Conservation (phyloP, 1,140 invertebrate genomes). For the Drosophila navojoa region DNA sequence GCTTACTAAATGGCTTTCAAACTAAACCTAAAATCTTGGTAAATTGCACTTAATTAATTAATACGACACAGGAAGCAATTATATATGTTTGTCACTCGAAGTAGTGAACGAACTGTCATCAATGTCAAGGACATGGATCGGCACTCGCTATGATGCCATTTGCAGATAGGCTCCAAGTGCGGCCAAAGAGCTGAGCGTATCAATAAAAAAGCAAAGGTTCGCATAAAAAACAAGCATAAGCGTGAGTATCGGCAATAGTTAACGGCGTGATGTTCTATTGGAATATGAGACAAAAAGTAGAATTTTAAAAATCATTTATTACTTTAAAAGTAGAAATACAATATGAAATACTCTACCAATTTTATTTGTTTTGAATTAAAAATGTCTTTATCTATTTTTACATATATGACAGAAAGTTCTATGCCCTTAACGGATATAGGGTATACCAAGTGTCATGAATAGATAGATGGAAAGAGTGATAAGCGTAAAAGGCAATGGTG, state of each 20-base stretch:
- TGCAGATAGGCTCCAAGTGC: conserved; percentile 4
- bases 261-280: not conserved
- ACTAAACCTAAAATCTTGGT: not conserved
- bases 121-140: conserved; percentile 58
- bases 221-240: not conserved
- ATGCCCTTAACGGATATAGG: not conserved
- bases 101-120: conserved; percentile 34
- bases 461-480: conserved; percentile 32
- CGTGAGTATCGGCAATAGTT: not conserved
- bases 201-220: conserved; percentile 9
- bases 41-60: conserved; percentile 30
- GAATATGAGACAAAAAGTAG: too few relatives aligned
- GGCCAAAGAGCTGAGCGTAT: conserved; percentile 23
- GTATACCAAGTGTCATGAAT: conserved; percentile 35
- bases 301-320: too few relatives aligned
- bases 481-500: conserved; percentile 39
- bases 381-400: too few relatives aligned
- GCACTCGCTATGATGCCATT: conserved; percentile 34
- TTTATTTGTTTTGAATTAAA: too few relatives aligned
- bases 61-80: conserved; percentile 55
- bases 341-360: too few relatives aligned
- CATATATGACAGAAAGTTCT: too few relatives aligned
- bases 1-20: not conserved
- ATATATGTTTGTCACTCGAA: conserved; percentile 39
- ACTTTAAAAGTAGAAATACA: too few relatives aligned